Evolutionary conservation across 2,888 invertebrate species (phyloP), one percentile per base, ranked within the genome.

Genomic region (Parnassius mnemosyne): DNA sequence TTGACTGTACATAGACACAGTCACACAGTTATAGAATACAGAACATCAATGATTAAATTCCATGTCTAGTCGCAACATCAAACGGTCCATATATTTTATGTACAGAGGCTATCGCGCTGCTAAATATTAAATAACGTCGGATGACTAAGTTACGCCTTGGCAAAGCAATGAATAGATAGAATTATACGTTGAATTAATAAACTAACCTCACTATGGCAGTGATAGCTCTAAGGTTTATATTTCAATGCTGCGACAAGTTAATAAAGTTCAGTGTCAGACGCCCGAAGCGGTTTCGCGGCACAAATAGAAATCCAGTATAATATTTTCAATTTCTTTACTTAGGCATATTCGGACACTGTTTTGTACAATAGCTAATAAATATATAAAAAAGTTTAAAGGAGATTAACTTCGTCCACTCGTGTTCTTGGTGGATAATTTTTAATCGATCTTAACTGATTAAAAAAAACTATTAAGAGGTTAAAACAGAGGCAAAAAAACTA

Each of bases 181-280:
- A 50, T 50, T 42, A 57, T 20, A 43, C 42, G 20, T 34, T 20
- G 7, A 25, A 43, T n/a, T 25, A 34, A 60, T 54, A 50, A 54
- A 54, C 43, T 54, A 49, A 25, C 50, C 11, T n/a, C 44, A 13
- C 46, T 49, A 43, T 43, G n/a, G 49, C 13, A 9, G 13, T 49
- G 13, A 49, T 13, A 49, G 9, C n/a, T 11, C 13, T 49, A 13
- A 9, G 7, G 25, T 56, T 25, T 46, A 54, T 60, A 54, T 60
- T 60, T 49, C 60, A 54, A 42, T 50, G 43, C 54, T 49, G 25
- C 54, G 43, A 50, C 53, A 53, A 53, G 49, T 60, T 47, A 60
- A 60, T 54, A 60, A 58, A 54, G 60, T 60, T 60, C 49, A 43
- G 60, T 46, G 43, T 50, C 50, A n/a, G 54, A 13, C 54, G 54